Percentiles rank a stretch among this genome's conserved stretches.
Conservation (phyloP, 2,888 invertebrate genomes). For the Choristoneura rosaceana region DNA sequence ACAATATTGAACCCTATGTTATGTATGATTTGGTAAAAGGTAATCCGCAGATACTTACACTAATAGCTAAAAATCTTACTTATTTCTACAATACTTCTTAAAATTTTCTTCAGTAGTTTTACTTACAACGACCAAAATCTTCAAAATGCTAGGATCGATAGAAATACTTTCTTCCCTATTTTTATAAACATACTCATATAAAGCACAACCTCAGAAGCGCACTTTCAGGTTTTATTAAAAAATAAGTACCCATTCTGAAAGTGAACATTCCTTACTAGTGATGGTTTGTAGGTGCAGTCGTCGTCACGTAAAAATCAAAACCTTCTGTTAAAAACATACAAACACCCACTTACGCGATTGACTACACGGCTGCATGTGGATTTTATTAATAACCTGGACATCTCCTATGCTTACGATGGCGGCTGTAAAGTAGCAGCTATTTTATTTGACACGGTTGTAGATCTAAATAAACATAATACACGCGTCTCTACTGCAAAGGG, state of each 20-base stretch:
- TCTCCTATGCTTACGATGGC: no score
- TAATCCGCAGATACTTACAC: slow-evolving; percentile 12
- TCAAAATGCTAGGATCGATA: background rate
- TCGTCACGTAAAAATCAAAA: no score
- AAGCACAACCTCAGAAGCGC: background rate
- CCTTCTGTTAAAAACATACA: no score
- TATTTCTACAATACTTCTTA: slow-evolving; percentile 1
- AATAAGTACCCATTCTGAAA: background rate
- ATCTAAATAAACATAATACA: background rate
- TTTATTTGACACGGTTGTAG: background rate
- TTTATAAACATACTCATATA: background rate
- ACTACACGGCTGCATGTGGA: background rate
- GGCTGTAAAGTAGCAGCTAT: background rate
- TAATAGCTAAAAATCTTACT: background rate
- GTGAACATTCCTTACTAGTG: background rate
- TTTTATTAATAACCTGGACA: no score
- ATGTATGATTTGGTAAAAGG: slow-evolving; percentile 27
- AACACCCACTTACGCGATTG: no score
- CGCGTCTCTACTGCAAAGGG: background rate
- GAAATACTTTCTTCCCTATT: background rate
- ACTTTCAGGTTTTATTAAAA: background rate
- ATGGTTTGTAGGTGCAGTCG: background rate
- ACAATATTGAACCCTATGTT: background rate
- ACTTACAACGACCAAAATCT: background rate
- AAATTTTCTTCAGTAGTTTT: background rate